Base-by-base conservation (phyloP, 2,797 vertebrate genomes). In the Aeoliscus strigatus region DNA sequence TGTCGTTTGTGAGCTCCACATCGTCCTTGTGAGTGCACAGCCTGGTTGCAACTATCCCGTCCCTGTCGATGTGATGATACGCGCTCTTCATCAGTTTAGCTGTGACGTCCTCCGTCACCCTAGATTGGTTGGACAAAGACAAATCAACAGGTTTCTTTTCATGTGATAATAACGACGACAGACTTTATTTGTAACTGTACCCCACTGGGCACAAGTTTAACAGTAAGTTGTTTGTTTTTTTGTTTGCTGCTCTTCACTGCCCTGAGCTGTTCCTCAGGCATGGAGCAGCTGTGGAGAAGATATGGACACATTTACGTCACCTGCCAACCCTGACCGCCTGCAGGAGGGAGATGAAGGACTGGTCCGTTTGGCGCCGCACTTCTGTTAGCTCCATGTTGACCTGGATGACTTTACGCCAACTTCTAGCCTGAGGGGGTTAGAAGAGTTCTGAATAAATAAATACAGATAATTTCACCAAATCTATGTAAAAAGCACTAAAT, bases 21-120 rank as follows among this genome's bases (percentile, higher is more conserved):
- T 99, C 95, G 25, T 96, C 92, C 75, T 93, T 97, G 79, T 98
- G 96, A 1, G 96, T 98, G 75, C 96, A 99, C 25, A 99, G 89
- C 48, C 91, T 85, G 0, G 94, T 99, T 10, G 96, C 95, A 58
- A 97, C 73, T 57, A 99, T 95, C 25, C 94, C 95, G 5, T 97
- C 91, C 39, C 58, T 81, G 72, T 93, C 94, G 2, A 97, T 90
- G 31, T 60, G 83, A 62, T 93, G 90, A 50, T 83, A 66, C 40
- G 90, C 80, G 0, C 93, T 98, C 49, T 78, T 75, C 60, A 78
- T 75, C 53, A 99, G 84, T 69, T 84, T 87, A 3, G 65, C 60
- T 0, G 90, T 91, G 25, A 97, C 91, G 49, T 96, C 93, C 31
- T 93, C 91, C 0, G 91, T 92, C 72, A 93, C 94, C 75, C 94